Conservation (phyloP, 2,797 vertebrate genomes). For the Melanotaenia boesemani region DNA sequence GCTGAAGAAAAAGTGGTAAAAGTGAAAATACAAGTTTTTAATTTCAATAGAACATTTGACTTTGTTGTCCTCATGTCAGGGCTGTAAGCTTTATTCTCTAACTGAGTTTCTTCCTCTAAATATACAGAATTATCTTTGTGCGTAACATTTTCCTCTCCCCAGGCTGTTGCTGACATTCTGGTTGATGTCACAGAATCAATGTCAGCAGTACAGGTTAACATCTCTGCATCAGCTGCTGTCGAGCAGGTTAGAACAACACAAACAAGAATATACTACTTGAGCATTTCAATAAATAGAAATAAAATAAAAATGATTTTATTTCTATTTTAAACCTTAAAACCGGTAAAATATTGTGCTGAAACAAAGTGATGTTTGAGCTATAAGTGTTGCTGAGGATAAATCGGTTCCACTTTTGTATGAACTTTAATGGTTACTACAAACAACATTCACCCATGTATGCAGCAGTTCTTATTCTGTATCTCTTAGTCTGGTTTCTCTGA, state of each 20-base stretch:
- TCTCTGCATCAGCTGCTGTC: slow-evolving; percentile 39
- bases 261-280: not conserved
- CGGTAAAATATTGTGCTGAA: not conserved
- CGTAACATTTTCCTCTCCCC: not conserved
- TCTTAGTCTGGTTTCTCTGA: too few species aligned
- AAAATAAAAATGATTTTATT: too few species aligned
- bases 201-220: slow-evolving; percentile 49
- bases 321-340: not conserved
- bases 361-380: not conserved
- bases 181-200: slow-evolving; percentile 65
- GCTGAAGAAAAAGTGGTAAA: slow-evolving; percentile 54
- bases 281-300: too few species aligned
- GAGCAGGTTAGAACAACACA: slow-evolving; percentile 55
- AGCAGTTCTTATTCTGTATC: not conserved
- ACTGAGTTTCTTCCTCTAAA: not conserved
- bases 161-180: slow-evolving; percentile 43
- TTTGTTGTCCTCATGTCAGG: not conserved
- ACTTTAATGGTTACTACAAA: too few species aligned
- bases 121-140: not conserved
- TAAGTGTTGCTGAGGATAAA: not conserved
- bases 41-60: not conserved
- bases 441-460: not conserved
- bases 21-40: not conserved
- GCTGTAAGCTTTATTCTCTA: not conserved
- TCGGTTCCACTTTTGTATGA: not conserved